Evolutionary conservation across 2,797 vertebrate genomes (phyloP).

Genomic region (Kryptopterus vitreolus): DNA sequence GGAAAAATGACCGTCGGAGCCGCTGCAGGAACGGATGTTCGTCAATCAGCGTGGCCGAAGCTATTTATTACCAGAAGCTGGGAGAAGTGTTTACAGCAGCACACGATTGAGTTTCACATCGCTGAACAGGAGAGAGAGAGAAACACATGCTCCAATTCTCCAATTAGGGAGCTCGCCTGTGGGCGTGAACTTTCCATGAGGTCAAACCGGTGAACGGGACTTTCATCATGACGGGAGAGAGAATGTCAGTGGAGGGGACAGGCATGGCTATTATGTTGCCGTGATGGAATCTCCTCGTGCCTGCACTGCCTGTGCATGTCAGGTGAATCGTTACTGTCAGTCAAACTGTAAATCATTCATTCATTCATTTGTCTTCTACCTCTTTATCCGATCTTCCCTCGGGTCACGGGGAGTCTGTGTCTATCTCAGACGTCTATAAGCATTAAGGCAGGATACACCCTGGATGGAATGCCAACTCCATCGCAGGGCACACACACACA

Average conservation of each 20-base stretch:
- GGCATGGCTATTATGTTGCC: constrained; percentile 57
- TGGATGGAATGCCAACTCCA: no score
- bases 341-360: not conserved
- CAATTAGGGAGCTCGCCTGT: constrained; percentile 43
- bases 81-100: constrained; percentile 45
- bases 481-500: no score
- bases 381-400: no score
- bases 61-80: constrained; percentile 69
- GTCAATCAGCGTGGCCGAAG: constrained; percentile 66
- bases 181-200: constrained; percentile 73
- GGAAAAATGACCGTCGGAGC: constrained; percentile 58
- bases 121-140: constrained; percentile 53
- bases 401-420: no score
- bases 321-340: constrained; percentile 32
- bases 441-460: no score
- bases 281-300: constrained; percentile 66
- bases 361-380: no score
- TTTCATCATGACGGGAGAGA: constrained; percentile 57
- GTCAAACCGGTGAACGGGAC: constrained; percentile 65
- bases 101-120: constrained; percentile 49
- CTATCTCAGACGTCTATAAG: no score
- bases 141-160: constrained; percentile 49
- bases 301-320: constrained; percentile 37
- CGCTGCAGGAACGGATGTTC: constrained; percentile 46
- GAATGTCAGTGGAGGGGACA: constrained; percentile 34